These are phyloP conservation scores for Nymphalis polychloros DNA, from an alignment of 2,888 invertebrate species.

Conservation along the genomic window DNA sequence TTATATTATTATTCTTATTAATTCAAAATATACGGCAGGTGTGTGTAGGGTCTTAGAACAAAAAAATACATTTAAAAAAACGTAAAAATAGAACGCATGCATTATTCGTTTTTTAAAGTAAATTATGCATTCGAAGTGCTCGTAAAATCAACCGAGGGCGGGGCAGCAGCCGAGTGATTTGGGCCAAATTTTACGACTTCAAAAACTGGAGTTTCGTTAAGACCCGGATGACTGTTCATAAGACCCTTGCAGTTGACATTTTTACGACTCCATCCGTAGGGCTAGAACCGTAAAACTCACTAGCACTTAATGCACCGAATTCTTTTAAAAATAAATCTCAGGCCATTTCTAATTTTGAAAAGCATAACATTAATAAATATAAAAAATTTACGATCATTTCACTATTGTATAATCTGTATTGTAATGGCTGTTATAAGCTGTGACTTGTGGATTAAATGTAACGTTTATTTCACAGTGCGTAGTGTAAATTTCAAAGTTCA, in stretches of 20 bases:
- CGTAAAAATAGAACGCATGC: slow-evolving; percentile 26
- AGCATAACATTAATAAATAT: slow-evolving; percentile 69
- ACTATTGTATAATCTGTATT: slow-evolving; percentile 77
- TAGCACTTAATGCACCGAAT: slow-evolving; percentile 61
- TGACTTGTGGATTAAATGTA: slow-evolving; percentile 52
- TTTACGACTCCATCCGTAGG: slow-evolving; percentile 73
- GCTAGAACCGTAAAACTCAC: slow-evolving; percentile 55
- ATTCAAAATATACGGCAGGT: not conserved
- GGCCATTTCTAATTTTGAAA: slow-evolving; percentile 69
- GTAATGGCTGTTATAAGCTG: slow-evolving; percentile 55
- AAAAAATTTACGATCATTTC: slow-evolving; percentile 73
- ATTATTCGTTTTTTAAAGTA: slow-evolving; percentile 20
- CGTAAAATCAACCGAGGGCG: slow-evolving; percentile 57
- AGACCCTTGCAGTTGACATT: slow-evolving; percentile 54
- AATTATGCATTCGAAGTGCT: slow-evolving; percentile 42
- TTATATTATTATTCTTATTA: too few relatives aligned
- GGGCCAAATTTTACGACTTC: slow-evolving; percentile 60
- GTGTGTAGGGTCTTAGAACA: not conserved
- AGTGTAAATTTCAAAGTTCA: slow-evolving; percentile 40
- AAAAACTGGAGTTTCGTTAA: slow-evolving; percentile 63
- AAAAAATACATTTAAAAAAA: slow-evolving; percentile 32
- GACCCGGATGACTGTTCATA: slow-evolving; percentile 51
- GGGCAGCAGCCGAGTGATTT: slow-evolving; percentile 51
- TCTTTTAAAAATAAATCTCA: slow-evolving; percentile 59
- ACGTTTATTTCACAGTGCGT: slow-evolving; percentile 42